Evolutionary conservation across 2,797 vertebrate species (phyloP), one percentile per base, ranked within the genome.

Genomic region (Podarcis siculus): DNA sequence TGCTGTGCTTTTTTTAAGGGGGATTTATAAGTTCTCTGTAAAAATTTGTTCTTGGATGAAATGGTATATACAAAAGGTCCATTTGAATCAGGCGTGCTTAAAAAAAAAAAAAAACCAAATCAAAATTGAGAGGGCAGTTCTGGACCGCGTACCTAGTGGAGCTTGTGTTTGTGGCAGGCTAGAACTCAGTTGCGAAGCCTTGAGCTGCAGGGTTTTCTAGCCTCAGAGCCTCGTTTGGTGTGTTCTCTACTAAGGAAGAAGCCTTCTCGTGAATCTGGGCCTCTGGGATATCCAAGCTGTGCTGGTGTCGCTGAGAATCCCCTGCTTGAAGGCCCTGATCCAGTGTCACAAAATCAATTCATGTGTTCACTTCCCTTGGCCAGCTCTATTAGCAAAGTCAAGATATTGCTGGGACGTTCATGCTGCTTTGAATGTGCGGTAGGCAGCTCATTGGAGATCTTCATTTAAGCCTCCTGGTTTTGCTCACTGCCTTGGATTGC

Each of bases 11-110:
- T 92, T 92, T 95, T 86, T 39, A 67, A 73, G 93, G 92, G 85
- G 86, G 90, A 86, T 93, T 96, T 96, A 94, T 93, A 96, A 95
- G 91, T 94, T 80, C 92, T 87, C 92, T 95, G 88, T 96, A 96
- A 97, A 97, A 96, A 94, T 94, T 92, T 95, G 87, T 94, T 95
- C 93, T 96, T 96, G 96, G 95, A 92, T 90, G 88, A 93, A 88
- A 92, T 87, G 84, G 93, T 95, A 93, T 96, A 94, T 95, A 95
- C 93, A 95, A 95, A 88, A 92, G 94, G 92, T 93, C 92, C 89
- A 64, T 87, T 96, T 4, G 23, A 94, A 79, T 91, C 87, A 86
- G 35, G 85, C 88, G 94, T 95, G 94, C 91, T 81, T 9, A 4
- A 37, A 35, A 58, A 69, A 42, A 35, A 58, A 69, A 42, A 37